Percentiles rank a stretch among this genome's conserved stretches.
phyloP scores from a whole-genome alignment of 2,797 vertebrate species.

The Phaenicophaeus curvirostris region DNA sequence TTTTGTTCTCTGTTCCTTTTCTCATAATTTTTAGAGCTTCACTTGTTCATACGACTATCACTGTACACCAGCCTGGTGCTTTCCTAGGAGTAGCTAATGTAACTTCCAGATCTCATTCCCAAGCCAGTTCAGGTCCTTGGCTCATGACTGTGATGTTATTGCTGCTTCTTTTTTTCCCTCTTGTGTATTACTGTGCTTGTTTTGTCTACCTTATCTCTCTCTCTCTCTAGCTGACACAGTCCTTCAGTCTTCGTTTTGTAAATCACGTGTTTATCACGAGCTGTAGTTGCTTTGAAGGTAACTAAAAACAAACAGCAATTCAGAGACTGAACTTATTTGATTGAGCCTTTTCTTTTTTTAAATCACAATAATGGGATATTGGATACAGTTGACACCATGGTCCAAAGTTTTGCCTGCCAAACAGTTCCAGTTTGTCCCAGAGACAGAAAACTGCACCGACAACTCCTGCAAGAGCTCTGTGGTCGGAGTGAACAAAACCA shows the following conservation, averaged over 20 bases:
- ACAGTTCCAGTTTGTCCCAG: not conserved
- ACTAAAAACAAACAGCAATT: not conserved
- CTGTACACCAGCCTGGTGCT: not conserved
- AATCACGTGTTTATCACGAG: not conserved
- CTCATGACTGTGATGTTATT: not conserved
- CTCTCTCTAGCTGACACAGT: not conserved
- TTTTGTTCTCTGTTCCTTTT: not conserved
- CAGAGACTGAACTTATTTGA: not conserved
- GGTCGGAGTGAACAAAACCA: not conserved
- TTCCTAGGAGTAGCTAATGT: not conserved
- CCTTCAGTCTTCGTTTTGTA: constrained; percentile 3
- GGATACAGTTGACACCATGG: not conserved
- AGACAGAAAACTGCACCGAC: not conserved
- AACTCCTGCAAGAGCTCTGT: not conserved
- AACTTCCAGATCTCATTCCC: not conserved
- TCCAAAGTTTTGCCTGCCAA: not conserved
- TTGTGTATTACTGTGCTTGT: not conserved
- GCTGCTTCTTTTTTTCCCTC: not conserved
- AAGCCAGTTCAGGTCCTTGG: not conserved
- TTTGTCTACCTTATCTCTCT: not conserved
- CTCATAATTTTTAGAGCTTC: not conserved
- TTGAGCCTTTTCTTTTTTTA: not conserved
- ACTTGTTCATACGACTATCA: not conserved
- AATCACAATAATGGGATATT: not conserved
- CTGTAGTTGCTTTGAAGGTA: not conserved